A percentile compares a stretch with the other conserved stretches of the same genome.
Evolutionary conservation across 37 sponge, comb jelly and placozoan genomes (phyloP).

Genomic region (Ianthella basta): DNA sequence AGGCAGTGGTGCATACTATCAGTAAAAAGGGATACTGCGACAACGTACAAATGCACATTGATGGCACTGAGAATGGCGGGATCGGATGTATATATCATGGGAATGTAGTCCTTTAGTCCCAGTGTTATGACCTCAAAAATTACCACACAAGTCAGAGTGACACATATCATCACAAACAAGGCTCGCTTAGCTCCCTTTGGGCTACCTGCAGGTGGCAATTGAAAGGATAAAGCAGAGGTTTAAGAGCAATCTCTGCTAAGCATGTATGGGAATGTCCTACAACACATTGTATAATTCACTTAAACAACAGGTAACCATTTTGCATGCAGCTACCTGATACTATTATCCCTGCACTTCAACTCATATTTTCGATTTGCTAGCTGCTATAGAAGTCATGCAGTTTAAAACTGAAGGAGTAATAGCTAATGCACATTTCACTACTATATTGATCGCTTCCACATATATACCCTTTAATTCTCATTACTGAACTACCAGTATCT

Average conservation of each 20-base stretch:
- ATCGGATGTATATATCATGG: background rate
- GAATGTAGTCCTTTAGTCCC: background rate
- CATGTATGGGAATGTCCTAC: too few relatives aligned
- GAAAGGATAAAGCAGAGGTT: background rate
- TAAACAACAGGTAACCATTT: too few relatives aligned
- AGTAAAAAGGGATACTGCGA: background rate
- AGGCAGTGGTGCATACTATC: background rate
- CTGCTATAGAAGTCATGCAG: too few relatives aligned
- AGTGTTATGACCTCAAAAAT: background rate
- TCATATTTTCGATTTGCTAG: too few relatives aligned
- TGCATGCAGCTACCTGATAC: too few relatives aligned
- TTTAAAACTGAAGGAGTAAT: too few relatives aligned
- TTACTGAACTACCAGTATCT: too few relatives aligned
- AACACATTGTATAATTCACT: too few relatives aligned
- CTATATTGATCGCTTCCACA: too few relatives aligned
- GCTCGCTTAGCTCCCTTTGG: conserved; percentile 4
- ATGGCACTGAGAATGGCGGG: background rate
- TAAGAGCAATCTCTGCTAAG: background rate
- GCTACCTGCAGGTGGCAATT: background rate
- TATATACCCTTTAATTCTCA: too few relatives aligned
- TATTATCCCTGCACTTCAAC: too few relatives aligned
- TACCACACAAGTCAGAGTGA: background rate
- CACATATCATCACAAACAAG: background rate
- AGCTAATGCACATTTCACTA: too few relatives aligned
- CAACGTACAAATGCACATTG: background rate